Percentiles rank a stretch among this genome's conserved stretches.
These are phyloP conservation scores for Drosophila neoperkinsi DNA, from an alignment of 2,888 invertebrate species.

Conservation along the genomic window DNA sequence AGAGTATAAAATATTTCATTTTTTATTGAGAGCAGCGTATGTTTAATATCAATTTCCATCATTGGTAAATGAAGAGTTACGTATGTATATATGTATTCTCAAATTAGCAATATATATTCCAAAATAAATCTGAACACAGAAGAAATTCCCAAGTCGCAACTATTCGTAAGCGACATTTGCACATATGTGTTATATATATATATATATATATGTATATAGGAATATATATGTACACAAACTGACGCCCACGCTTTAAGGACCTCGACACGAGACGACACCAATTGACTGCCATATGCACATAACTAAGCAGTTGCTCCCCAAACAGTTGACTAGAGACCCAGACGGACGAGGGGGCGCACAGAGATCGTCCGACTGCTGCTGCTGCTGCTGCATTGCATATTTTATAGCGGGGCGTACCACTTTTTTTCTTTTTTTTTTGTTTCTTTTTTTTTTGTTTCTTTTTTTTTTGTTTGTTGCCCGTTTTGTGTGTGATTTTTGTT, in stretches of 20 bases:
- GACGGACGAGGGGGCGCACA: neutral
- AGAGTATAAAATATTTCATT: neutral
- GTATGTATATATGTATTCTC: neutral
- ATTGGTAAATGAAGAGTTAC: neutral
- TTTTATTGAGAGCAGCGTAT: neutral
- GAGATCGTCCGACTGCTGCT: constrained; percentile 30
- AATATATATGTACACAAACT: neutral
- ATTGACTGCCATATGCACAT: constrained; percentile 75
- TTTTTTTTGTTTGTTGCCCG: neutral
- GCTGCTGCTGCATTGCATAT: constrained; percentile 48
- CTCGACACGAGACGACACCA: constrained; percentile 57
- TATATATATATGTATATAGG: neutral
- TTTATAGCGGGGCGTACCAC: constrained; percentile 30
- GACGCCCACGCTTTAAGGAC: constrained; percentile 13
- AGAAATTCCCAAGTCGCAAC: constrained; percentile 9
- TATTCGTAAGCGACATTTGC: constrained; percentile 18
- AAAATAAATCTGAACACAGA: constrained; percentile 30
- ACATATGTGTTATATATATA: neutral
- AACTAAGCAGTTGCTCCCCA: constrained; percentile 63
- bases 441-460: neutral
- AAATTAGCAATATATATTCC: constrained; percentile 17
- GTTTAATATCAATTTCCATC: neutral
- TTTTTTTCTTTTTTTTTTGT: neutral
- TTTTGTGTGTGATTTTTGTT: constrained; percentile 2
- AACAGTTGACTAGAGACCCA: constrained; percentile 56